Conservation (phyloP, 1,140 invertebrate species). For the Pseudachorutes palmiensis region DNA sequence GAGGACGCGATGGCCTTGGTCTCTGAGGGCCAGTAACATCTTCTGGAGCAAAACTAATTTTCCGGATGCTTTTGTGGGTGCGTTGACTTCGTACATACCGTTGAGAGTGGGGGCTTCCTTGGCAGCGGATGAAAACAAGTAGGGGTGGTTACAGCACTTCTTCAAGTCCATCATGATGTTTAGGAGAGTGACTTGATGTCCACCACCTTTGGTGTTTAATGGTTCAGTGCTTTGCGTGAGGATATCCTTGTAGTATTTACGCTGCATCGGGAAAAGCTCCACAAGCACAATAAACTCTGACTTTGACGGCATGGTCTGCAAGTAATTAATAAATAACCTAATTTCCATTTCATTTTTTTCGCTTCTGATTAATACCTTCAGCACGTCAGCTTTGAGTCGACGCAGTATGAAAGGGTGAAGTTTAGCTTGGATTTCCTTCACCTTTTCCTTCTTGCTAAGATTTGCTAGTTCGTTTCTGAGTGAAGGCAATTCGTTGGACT, state of each 20-base stretch:
- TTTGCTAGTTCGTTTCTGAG: slow-evolving; percentile 99
- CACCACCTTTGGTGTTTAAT: slow-evolving; percentile 88
- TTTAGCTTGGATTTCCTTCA: slow-evolving; percentile 96
- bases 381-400: slow-evolving; percentile 93
- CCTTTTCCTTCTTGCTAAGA: slow-evolving; percentile 98
- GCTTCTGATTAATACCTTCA: slow-evolving; percentile 56
- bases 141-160: slow-evolving; percentile 99
- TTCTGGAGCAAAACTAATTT: slow-evolving; percentile 90
- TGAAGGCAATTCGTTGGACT: slow-evolving; percentile 82
- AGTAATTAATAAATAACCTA: slow-evolving; percentile 29
- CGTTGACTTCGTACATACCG: slow-evolving; percentile 75
- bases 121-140: slow-evolving; percentile 91
- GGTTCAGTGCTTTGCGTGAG: slow-evolving; percentile 97
- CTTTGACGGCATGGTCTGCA: slow-evolving; percentile 93
- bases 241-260: slow-evolving; percentile 99
- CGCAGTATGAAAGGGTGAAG: slow-evolving; percentile 96
- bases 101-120: slow-evolving; percentile 85
- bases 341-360: neutral
- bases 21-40: slow-evolving; percentile 86
- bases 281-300: slow-evolving; percentile 99
- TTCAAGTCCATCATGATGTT: slow-evolving; percentile 99
- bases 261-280: slow-evolving; percentile 97
- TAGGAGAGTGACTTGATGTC: slow-evolving; percentile 75
- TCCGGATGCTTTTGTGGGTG: slow-evolving; percentile 90
- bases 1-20: slow-evolving; percentile 90